Percentiles rank a stretch among this genome's conserved stretches.
Conservation (phyloP, 2,113 vertebrate species). For the Crotalus viridis region DNA sequence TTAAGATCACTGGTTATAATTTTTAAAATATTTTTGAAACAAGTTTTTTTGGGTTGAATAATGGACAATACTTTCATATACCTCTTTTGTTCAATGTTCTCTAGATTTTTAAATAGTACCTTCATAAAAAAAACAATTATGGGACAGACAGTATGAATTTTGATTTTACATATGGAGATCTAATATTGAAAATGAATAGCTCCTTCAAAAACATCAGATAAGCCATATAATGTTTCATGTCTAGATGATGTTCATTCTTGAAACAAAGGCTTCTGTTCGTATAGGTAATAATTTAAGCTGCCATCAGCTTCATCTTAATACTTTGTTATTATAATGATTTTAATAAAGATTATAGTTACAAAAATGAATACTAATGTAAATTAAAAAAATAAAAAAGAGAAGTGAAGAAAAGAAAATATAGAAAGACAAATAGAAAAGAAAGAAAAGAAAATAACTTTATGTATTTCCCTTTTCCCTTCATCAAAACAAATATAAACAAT, state of each 20-base stretch:
- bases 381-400: neutral
- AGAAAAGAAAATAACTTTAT: neutral
- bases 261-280: neutral
- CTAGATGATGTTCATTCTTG: neutral
- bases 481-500: neutral
- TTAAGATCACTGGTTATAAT: neutral
- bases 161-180: neutral
- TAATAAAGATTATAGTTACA: neutral
- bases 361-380: neutral
- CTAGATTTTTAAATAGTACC: neutral
- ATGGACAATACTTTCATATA: neutral
- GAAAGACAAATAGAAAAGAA: neutral
- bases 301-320: conserved; percentile 12
- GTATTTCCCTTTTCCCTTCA: neutral
- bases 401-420: neutral
- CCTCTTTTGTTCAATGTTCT: neutral
- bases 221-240: conserved; percentile 5
- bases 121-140: neutral
- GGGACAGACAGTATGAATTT: neutral
- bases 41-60: neutral
- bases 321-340: neutral
- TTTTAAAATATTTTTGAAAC: neutral
- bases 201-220: neutral
- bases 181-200: conserved; percentile 5
- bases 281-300: conserved; percentile 2